phyloP scores from a whole-genome alignment of 1,140 invertebrate species.

The Ruditapes philippinarum region DNA sequence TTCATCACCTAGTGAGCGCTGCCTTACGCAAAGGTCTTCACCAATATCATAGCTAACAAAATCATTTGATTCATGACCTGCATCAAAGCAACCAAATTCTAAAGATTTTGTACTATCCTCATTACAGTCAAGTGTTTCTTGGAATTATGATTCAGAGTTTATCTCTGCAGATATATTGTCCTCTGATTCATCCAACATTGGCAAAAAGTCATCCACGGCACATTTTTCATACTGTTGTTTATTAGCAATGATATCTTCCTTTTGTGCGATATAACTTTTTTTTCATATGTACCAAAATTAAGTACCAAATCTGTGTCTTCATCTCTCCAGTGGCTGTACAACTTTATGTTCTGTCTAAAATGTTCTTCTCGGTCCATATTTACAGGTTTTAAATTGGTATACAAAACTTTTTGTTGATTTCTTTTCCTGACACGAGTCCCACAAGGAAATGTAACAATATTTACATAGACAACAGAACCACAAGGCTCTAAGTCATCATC shows the following conservation, averaged over 20 bases:
- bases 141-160: slow-evolving; percentile 40
- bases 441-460: slow-evolving; percentile 22
- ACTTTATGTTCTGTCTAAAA: slow-evolving; percentile 51
- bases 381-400: not conserved
- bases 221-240: slow-evolving; percentile 22
- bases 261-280: not conserved
- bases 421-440: slow-evolving; percentile 28
- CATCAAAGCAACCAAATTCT: slow-evolving; percentile 60
- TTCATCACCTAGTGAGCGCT: not conserved
- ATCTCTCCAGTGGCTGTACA: slow-evolving; percentile 46
- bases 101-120: not conserved
- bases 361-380: slow-evolving; percentile 39
- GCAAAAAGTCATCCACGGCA: not conserved
- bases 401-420: slow-evolving; percentile 31
- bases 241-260: not conserved
- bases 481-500: too few relatives aligned
- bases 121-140: slow-evolving; percentile 38
- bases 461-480: not conserved
- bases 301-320: not conserved
- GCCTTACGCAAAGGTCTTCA: slow-evolving; percentile 44
- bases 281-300: not conserved
- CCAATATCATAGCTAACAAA: slow-evolving; percentile 47
- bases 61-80: not conserved
- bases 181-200: not conserved
- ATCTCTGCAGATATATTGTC: not conserved